Conservation (phyloP, 2,113 vertebrate species). For the Dolichallabes microphthalmus region DNA sequence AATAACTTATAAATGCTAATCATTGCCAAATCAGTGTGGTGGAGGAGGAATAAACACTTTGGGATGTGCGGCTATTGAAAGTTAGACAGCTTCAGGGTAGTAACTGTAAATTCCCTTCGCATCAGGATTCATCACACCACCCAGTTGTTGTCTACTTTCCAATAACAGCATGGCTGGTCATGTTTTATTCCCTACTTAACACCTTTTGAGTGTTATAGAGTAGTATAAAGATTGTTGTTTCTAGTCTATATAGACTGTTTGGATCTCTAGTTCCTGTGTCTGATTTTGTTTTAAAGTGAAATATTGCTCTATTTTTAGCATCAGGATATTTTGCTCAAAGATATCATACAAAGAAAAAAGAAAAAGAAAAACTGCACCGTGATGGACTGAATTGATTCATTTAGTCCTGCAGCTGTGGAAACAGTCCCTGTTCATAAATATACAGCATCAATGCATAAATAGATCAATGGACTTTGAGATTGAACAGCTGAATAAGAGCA, state of each 20-base stretch:
- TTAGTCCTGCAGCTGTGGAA: conserved; percentile 6
- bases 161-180: not conserved
- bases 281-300: not conserved
- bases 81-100: not conserved
- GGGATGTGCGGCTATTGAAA: not conserved
- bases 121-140: not conserved
- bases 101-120: not conserved
- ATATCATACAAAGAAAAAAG: conserved; percentile 11
- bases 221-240: not conserved
- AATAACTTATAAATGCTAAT: not conserved
- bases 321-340: not conserved
- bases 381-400: conserved; percentile 42
- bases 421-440: conserved; percentile 37
- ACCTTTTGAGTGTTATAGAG: not conserved
- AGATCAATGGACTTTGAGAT: conserved; percentile 32
- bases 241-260: too few relatives aligned
- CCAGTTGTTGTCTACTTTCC: not conserved
- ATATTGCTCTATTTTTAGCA: not conserved
- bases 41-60: not conserved
- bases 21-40: not conserved
- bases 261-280: not conserved
- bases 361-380: conserved; percentile 25
- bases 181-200: not conserved
- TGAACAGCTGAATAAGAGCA: conserved; percentile 7
- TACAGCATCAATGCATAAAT: conserved; percentile 20